These are phyloP conservation scores for Crypturellus tataupa DNA, from an alignment of 2,797 vertebrate genomes.

Conservation along the genomic window DNA sequence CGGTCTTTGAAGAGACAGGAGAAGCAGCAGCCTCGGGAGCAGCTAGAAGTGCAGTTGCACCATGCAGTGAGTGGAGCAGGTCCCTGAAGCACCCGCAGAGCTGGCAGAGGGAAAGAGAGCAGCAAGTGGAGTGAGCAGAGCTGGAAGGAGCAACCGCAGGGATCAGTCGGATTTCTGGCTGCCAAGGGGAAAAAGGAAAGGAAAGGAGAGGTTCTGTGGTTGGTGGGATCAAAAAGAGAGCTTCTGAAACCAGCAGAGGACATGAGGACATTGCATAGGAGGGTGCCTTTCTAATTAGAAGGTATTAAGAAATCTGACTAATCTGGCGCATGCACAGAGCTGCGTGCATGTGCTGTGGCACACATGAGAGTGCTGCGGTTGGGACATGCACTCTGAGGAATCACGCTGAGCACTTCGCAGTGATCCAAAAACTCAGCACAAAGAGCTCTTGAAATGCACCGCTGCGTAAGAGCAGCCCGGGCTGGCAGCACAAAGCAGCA, in stretches of 20 bases:
- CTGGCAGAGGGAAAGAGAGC: no score
- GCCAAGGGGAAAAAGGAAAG: not conserved
- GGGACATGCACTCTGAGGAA: not conserved
- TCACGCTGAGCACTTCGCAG: fast-evolving
- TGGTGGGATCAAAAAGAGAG: not conserved
- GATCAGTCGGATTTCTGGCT: not conserved
- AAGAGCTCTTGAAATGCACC: not conserved
- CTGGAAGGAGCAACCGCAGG: not conserved
- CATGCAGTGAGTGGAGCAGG: not conserved
- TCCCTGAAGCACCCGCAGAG: not conserved
- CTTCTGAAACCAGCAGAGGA: not conserved
- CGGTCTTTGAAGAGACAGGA: not conserved
- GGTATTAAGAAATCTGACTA: not conserved
- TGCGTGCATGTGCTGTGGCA: not conserved
- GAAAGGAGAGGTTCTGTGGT: not conserved
- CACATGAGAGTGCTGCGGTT: fast-evolving
- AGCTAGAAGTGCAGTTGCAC: not conserved
- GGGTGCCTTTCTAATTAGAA: not conserved
- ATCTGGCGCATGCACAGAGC: fast-evolving
- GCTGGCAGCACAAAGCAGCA: not conserved
- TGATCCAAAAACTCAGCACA: not conserved
- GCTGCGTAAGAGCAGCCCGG: not conserved
- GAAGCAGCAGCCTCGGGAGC: not conserved
- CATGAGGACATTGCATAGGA: not conserved
- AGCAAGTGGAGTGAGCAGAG: not conserved